Evolutionary conservation across 1,140 invertebrate species (phyloP), one percentile per base, ranked within the genome.

Genomic region (Muscidifurax raptorellus): DNA sequence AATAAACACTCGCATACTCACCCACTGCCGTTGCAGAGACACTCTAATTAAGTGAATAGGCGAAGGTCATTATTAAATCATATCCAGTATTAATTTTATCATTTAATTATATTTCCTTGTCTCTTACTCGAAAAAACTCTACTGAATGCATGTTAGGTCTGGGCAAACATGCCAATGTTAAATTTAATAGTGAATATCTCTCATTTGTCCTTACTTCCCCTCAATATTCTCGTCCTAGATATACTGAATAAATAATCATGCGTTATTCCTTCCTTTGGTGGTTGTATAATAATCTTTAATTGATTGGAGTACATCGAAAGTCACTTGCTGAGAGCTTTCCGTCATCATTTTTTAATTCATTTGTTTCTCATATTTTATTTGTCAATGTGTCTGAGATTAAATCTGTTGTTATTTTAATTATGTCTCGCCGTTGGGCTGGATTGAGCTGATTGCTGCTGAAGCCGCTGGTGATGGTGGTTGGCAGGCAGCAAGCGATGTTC

Each of bases 1-100:
- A 75, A 52, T 85, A 78, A 82, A 82, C 84, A 81, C 80, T 82
- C 75, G 84, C 80, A 85, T 85, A 85, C 84, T 85, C 80, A 85
- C 80, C 84, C 74, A 85, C 59, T 79, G 78, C 36, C 64, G 72
- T 74, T 81, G 78, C 64, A 82, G 30, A 85, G 25, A 78, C 69
- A 85, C 77, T 36, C 59, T 67, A 84, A 18, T 84, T 84, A 84
- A 85, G 84, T 85, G 72, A 85, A 81, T 76, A 81, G 84, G 72
- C 84, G 78, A 85, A 85, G 79, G 84, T 52, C 40, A 85, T 80
- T 79, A 85, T 80, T 85, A 85, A 85, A 85, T 85, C 66, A 85
- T 84, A 77, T 81, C 71, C 59, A 84, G 83, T 67, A 36, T 80
- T 80, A 67, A 79, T 80, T 84, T 80, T 75, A 84, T 75, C 13